Base-by-base conservation (phyloP, 2,797 vertebrate species). In the Acridotheres tristis region DNA sequence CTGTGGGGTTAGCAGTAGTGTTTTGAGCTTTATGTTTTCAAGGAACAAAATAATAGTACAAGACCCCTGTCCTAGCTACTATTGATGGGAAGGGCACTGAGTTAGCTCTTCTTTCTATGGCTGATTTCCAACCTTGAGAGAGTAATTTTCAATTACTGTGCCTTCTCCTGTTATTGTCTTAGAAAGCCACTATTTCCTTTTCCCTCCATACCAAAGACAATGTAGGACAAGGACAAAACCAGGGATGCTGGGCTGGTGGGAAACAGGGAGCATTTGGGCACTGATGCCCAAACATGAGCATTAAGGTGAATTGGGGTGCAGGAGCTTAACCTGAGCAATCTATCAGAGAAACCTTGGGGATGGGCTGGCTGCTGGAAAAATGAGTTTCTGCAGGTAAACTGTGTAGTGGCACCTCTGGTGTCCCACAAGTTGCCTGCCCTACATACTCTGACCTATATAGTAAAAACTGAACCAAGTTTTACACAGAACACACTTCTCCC, bases 371-470 rank as follows among this genome's bases (percentile, higher is more conserved):
- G 74, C 38, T 94, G 81, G 51, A 89, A 89, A 69, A 92, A 85
- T 1, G 18, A 75, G 16, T 66, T 76, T 43, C 50, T 79, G 63
- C 54, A 88, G 82, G 85, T 95, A 14, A 58, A 11, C 3, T 3
- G 14, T 50, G 50, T 36, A 21, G 69, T 32, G 51, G 32, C 54
- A 93, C 45, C 86, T 83, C 50, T 75, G 38, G n/a, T 76, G 65
- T 79, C 36, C 83, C 74, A 34, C 48, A 53, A 10, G 65, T 65
- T 74, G 57, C 42, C 88, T 94, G 93, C 26, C 84, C 89, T 96
- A 94, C 77, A 87, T 94, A 73, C 21, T 5, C 45, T 92, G 94
- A 94, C 94, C 89, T 93, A 93, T 12, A 90, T 93, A 94, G 34
- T 12, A 11, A 67, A 73, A 87, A 11, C 30, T 87, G 50, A 93